Evolutionary conservation across 2,888 invertebrate genomes (phyloP).

Genomic region (Uloborus plumipes): DNA sequence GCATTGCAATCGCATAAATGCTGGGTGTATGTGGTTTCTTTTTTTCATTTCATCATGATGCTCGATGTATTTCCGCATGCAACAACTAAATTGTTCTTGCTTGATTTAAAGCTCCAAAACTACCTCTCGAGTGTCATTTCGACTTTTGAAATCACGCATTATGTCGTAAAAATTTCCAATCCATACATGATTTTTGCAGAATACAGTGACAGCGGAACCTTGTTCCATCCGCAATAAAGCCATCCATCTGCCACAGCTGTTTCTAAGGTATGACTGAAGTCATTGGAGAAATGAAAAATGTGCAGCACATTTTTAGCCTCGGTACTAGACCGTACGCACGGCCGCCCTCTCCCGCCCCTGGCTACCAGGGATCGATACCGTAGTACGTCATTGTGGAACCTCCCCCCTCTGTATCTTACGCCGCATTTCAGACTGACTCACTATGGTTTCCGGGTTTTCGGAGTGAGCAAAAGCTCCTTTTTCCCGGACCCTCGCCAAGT

Average conservation of each 20-base stretch:
- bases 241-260: constrained; percentile 48
- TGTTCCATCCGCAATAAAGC: background rate
- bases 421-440: constrained; percentile 41
- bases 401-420: constrained; percentile 49
- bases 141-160: too few relatives aligned
- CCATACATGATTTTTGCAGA: too few relatives aligned
- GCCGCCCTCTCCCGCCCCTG: background rate
- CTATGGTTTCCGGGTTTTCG: constrained; percentile 48
- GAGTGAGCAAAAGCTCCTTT: background rate
- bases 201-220: too few relatives aligned
- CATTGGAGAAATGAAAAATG: background rate
- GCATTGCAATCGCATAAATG: too few relatives aligned
- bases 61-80: too few relatives aligned
- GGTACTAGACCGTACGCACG: background rate
- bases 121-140: too few relatives aligned
- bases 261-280: background rate
- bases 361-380: constrained; percentile 37
- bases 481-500: constrained; percentile 30
- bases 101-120: too few relatives aligned
- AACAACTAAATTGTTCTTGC: too few relatives aligned
- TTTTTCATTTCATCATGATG: too few relatives aligned
- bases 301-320: background rate
- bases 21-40: too few relatives aligned
- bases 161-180: too few relatives aligned
- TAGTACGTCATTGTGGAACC: constrained; percentile 47